Evolutionary conservation across 2,797 vertebrate species (phyloP).

Genomic region (Acipenser transmontanus): DNA sequence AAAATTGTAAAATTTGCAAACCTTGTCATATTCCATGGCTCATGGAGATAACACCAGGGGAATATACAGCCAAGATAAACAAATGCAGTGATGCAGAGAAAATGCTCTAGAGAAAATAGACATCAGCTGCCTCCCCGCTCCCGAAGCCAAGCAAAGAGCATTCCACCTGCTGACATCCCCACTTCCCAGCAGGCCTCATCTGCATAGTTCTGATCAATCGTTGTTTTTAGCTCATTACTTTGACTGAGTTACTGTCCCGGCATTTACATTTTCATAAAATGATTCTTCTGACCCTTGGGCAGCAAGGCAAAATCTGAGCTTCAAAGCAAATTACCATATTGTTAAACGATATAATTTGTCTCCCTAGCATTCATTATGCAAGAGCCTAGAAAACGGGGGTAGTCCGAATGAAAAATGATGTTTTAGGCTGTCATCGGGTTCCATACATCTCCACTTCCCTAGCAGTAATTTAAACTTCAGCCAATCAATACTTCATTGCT

Average conservation of each 20-base stretch:
- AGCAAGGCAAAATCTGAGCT: conserved; percentile 16
- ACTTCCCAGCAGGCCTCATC: conserved; percentile 21
- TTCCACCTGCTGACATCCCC: not conserved
- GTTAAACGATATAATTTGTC: conserved; percentile 28
- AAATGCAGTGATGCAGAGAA: conserved; percentile 23
- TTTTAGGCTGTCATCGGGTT: conserved; percentile 26
- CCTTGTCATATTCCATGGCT: not conserved
- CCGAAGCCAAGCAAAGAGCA: not conserved
- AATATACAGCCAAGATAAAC: conserved; percentile 16
- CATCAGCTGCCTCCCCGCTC: fast-evolving
- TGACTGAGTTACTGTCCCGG: conserved; percentile 5
- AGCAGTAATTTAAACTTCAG: conserved; percentile 31
- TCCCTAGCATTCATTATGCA: conserved; percentile 25
- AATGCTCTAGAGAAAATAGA: conserved; percentile 21
- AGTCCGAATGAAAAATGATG: conserved; percentile 27
- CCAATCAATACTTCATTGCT: conserved; percentile 31
- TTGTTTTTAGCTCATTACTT: conserved; percentile 7
- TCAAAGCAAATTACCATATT: conserved; percentile 21
- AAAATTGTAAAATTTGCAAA: not conserved
- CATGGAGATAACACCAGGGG: not conserved
- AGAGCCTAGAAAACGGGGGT: conserved; percentile 20
- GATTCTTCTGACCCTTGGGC: conserved; percentile 24
- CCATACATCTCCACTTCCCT: conserved; percentile 14
- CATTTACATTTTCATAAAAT: conserved; percentile 20
- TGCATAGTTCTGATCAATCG: conserved; percentile 23